A percentile compares a stretch with the other conserved stretches of the same genome.
phyloP scores from a whole-genome alignment of 1,140 invertebrate genomes.

The Portunus trituberculatus region DNA sequence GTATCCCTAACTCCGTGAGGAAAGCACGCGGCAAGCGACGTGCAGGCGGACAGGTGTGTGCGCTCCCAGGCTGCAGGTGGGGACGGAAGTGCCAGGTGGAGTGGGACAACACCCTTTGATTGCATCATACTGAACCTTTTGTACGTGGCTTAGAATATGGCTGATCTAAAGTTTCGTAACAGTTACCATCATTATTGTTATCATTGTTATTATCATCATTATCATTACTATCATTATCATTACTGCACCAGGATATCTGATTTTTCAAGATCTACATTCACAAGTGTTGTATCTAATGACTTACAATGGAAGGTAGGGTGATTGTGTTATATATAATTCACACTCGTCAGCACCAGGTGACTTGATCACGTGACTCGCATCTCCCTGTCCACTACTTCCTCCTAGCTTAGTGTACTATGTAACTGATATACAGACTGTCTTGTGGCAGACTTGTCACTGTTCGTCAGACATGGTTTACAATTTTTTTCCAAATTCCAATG shows the following conservation, averaged over 20 bases:
- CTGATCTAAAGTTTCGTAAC: neutral
- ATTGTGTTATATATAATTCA: too few species aligned
- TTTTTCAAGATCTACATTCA: too few species aligned
- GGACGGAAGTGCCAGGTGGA: slow-evolving; percentile 16
- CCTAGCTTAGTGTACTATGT: too few species aligned
- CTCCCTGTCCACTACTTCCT: too few species aligned
- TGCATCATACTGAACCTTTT: neutral
- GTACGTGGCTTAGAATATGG: neutral
- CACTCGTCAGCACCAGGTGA: too few species aligned
- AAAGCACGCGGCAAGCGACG: neutral
- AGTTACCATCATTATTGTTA: neutral
- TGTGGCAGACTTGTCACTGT: too few species aligned
- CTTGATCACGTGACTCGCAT: too few species aligned
- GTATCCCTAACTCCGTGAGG: neutral
- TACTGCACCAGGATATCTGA: neutral
- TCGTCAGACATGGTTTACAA: too few species aligned
- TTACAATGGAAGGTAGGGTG: too few species aligned
- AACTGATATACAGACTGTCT: too few species aligned
- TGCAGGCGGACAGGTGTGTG: neutral
- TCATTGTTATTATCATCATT: neutral
- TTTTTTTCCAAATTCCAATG: too few species aligned
- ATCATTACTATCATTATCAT: neutral
- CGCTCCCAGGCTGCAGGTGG: neutral
- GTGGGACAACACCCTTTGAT: neutral
- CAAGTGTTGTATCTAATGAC: too few species aligned